Base-by-base conservation (phyloP, 37 sponge, comb jelly and placozoan genomes). In the Spongia lamella region DNA sequence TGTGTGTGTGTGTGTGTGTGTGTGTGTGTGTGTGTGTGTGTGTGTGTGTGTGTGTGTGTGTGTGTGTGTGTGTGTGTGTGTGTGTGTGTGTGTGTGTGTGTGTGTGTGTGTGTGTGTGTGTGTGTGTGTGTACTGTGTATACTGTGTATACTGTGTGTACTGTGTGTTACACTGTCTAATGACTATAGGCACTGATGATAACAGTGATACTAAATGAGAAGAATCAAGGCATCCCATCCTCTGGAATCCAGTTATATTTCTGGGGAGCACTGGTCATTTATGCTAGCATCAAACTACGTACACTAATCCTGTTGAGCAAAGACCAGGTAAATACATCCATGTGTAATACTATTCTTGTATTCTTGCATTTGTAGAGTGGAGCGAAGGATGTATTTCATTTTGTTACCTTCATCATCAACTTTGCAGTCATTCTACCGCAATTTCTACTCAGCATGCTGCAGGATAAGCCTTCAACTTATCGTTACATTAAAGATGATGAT, bases 181-280 rank as follows among this genome's bases (percentile, higher is more conserved):
- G 24, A 4, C 50, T 53, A 22, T 47, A 76, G 66, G 13, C 47
- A 43, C 47, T 91, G 50, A 34, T 91, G 61, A 54, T 64, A 29
- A 70, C 61, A 15, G 47, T 91, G 34, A 36, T 88, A 29, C 33
- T 54, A 21, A 38, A 33, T 35, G 80, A 91, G 47, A 59, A 76
- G 1, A 30, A 38, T 21, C 35, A 40, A 13, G 92, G 92, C 24
- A 27, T 84, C 52, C 77, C 58, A 15, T 83, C 89, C 32, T 91
- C 92, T 22, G 89, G 80, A 13, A 29, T 83, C 50, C 64, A 63
- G 58, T 75, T 79, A 35, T 29, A 83, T 32, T 90, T 91, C 75
- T 94, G 95, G 95, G 3, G 81, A 57, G 58, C 75, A 27, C 54
- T 93, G 39, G 47, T 66, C 26, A 19, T 81, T 38, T 89, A 93